A percentile compares a stretch with the other conserved stretches of the same genome.
These are phyloP conservation scores for Zaprionus lineosus DNA, from an alignment of 2,888 invertebrate genomes.

Conservation along the genomic window DNA sequence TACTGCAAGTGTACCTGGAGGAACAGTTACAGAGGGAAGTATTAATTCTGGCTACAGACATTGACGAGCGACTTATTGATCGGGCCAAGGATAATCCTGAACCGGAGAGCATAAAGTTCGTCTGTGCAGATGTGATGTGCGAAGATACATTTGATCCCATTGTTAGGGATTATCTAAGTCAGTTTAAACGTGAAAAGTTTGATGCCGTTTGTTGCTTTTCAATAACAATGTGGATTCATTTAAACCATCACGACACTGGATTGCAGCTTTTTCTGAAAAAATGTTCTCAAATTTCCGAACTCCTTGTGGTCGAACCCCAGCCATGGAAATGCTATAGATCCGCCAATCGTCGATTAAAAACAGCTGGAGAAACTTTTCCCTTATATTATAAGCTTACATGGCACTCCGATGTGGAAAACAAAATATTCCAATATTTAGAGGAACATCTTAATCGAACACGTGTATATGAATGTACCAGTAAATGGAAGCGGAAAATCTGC, in stretches of 20 bases:
- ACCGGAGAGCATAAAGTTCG: constrained; percentile 84
- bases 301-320: constrained; percentile 91
- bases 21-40: constrained; percentile 52
- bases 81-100: constrained; percentile 85
- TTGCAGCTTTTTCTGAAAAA: constrained; percentile 86
- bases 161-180: constrained; percentile 84
- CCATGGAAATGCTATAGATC: constrained; percentile 92
- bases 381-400: constrained; percentile 85
- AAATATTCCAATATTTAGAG: constrained; percentile 85
- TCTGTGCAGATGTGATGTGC: constrained; percentile 86
- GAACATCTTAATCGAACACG: constrained; percentile 83
- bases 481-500: constrained; percentile 88
- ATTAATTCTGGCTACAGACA: constrained; percentile 87
- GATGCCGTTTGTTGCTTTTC: constrained; percentile 91
- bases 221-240: constrained; percentile 95
- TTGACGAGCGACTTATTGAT: constrained; percentile 88
- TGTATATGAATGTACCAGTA: constrained; percentile 85
- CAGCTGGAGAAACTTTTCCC: constrained; percentile 85
- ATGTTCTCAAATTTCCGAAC: constrained; percentile 84
- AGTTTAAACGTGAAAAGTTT: constrained; percentile 84
- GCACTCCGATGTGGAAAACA: constrained; percentile 85
- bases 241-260: constrained; percentile 91
- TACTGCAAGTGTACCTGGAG: constrained; percentile 56
- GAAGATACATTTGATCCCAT: constrained; percentile 74
- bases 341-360: constrained; percentile 88